Percentiles rank a stretch among this genome's conserved stretches.
Conservation (phyloP, 2,888 invertebrate genomes). For the Notodromas monacha region DNA sequence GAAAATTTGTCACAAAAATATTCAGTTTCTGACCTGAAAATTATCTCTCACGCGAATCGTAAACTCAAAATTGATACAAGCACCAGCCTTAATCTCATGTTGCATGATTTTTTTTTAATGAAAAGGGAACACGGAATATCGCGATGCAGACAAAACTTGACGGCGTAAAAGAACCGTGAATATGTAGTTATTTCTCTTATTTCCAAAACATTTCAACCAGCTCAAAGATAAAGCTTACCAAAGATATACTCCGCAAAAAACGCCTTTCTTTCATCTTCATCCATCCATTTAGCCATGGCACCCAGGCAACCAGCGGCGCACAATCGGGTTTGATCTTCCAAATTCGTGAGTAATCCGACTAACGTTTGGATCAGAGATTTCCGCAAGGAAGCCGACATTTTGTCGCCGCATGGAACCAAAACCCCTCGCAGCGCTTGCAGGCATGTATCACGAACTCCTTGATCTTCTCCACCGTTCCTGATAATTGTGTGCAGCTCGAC, state of each 20-base stretch:
- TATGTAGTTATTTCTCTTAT: no score
- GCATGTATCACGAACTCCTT: slow-evolving; percentile 25
- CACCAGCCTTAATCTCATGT: no score
- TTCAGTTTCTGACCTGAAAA: no score
- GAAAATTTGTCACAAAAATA: no score
- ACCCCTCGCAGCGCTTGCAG: slow-evolving; percentile 60
- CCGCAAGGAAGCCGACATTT: slow-evolving; percentile 47
- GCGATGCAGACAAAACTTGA: no score
- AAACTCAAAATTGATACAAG: no score
- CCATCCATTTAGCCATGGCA: slow-evolving; percentile 39
- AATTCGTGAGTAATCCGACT: slow-evolving; percentile 27
- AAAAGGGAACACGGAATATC: no score
- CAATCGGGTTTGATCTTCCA: slow-evolving; percentile 45
- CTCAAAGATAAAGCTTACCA: no score
- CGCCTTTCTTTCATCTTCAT: slow-evolving; percentile 31
- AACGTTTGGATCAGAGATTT: slow-evolving; percentile 36
- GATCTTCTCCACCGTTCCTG: slow-evolving; percentile 13
- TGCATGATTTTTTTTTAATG: no score
- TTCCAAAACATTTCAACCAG: no score
- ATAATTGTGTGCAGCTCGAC: slow-evolving; percentile 60
- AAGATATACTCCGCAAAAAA: slow-evolving; percentile 30
- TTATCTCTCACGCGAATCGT: no score
- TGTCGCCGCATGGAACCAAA: slow-evolving; percentile 48
- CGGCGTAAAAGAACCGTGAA: no score
- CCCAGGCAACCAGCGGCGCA: slow-evolving; percentile 69